phyloP scores from a whole-genome alignment of 2,113 vertebrate species.

The Poecile atricapillus region DNA sequence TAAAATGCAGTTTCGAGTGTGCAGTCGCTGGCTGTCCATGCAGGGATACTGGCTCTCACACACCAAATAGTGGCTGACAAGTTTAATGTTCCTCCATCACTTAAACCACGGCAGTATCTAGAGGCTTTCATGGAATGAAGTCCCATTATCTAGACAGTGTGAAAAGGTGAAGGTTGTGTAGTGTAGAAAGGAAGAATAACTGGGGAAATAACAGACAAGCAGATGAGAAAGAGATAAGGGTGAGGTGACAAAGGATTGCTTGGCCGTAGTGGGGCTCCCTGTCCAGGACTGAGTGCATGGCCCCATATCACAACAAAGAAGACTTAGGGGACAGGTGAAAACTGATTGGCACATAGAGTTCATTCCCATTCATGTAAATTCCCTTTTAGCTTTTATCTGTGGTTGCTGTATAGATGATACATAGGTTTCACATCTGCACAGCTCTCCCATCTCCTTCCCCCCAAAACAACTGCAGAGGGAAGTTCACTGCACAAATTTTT shows the following conservation, averaged over 20 bases:
- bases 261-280: fast-evolving
- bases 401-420: background rate
- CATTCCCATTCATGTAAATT: background rate
- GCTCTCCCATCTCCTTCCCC: background rate
- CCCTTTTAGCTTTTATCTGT: background rate
- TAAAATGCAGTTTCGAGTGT: background rate
- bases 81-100: background rate
- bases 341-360: background rate
- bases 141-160: background rate
- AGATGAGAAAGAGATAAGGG: background rate
- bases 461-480: background rate
- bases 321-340: background rate
- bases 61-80: background rate
- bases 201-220: background rate
- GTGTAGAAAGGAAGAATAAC: background rate
- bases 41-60: background rate
- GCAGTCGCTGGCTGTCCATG: background rate
- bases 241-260: background rate
- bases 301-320: background rate
- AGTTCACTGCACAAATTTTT: background rate
- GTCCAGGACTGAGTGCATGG: background rate
- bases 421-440: background rate
- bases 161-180: background rate
- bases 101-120: background rate
- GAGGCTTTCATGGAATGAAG: background rate